Evolutionary conservation across 2,888 invertebrate genomes (phyloP).

Genomic region (Clunio marinus): DNA sequence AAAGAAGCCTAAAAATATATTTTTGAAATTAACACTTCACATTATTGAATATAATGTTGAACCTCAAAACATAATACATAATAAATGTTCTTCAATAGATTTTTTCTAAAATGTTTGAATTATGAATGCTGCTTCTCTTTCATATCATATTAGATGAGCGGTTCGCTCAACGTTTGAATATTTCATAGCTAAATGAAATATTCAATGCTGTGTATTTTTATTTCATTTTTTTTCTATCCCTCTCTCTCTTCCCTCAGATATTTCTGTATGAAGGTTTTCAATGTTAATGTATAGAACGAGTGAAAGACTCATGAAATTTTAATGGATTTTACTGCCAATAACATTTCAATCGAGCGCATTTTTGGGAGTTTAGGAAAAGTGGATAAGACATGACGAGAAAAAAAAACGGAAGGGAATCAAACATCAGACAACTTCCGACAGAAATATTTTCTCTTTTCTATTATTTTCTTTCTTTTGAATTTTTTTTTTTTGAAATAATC

Average conservation of each 20-base stretch:
- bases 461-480: too few species aligned
- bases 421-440: not conserved
- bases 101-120: constrained; percentile 21
- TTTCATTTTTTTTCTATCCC: too few species aligned
- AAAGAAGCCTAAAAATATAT: too few species aligned
- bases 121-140: not conserved
- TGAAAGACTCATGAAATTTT: constrained; percentile 1
- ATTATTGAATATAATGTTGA: not conserved
- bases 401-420: too few species aligned
- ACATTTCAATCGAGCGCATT: constrained; percentile 14
- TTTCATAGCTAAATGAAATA: not conserved
- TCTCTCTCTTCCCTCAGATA: too few species aligned
- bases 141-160: constrained; percentile 2
- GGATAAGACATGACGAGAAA: not conserved
- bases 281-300: not conserved
- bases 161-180: not conserved
- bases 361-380: not conserved
- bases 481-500: too few species aligned
- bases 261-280: not conserved
- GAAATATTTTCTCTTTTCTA: too few species aligned
- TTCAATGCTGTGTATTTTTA: not conserved
- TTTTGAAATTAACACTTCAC: not conserved
- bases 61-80: not conserved
- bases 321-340: constrained; percentile 7
- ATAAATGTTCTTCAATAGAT: constrained; percentile 8